A percentile compares a stretch with the other conserved stretches of the same genome.
These are phyloP conservation scores for Nothoprocta perdicaria DNA, from an alignment of 2,113 vertebrate species.

Conservation along the genomic window DNA sequence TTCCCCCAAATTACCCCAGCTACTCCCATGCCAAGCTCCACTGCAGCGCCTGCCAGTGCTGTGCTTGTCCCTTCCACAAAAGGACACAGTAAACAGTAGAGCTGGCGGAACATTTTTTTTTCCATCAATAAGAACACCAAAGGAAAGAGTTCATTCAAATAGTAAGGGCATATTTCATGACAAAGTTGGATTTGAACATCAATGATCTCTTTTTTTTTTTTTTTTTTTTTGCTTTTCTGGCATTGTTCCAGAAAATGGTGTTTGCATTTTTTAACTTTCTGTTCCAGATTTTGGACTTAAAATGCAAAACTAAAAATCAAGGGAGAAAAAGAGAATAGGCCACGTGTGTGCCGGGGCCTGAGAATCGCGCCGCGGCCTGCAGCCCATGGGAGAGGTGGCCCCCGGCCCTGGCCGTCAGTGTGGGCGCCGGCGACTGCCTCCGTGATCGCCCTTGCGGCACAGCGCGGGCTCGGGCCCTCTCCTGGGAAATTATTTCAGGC, in stretches of 20 bases:
- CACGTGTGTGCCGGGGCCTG: not conserved
- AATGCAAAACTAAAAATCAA: not conserved
- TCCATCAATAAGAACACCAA: rapidly evolving
- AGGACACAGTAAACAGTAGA: rapidly evolving
- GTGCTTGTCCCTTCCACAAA: not conserved
- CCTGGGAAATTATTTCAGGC: not conserved
- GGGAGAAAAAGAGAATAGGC: not conserved
- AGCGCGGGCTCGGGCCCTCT: not conserved
- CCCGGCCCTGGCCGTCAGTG: too few species aligned
- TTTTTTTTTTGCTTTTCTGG: not conserved
- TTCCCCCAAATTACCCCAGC: not conserved
- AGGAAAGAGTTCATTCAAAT: not conserved
- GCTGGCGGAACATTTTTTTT: not conserved
- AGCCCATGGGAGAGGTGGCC: not conserved
- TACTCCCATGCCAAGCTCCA: rapidly evolving
- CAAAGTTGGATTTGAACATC: not conserved
- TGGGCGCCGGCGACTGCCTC: not conserved
- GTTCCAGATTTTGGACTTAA: not conserved
- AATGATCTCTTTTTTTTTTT: not conserved
- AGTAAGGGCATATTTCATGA: not conserved
- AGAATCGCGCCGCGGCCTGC: not conserved
- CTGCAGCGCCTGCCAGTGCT: rapidly evolving
- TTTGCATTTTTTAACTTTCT: not conserved
- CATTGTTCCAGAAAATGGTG: not conserved
- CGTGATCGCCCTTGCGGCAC: rapidly evolving